These are phyloP conservation scores for Anagyrus pseudococci DNA, from an alignment of 2,888 invertebrate genomes.

Conservation along the genomic window DNA sequence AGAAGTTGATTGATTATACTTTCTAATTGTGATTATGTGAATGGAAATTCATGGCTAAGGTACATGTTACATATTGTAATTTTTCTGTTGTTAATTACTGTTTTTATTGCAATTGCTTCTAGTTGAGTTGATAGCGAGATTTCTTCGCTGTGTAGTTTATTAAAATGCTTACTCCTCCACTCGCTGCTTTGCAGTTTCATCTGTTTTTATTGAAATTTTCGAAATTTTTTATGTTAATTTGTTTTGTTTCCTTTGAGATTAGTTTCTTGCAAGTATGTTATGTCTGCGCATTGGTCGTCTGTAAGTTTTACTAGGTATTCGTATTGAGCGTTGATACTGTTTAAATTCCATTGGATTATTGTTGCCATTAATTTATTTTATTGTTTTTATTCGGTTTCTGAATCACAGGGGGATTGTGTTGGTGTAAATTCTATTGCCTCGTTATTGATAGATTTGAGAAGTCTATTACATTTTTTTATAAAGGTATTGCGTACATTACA, in stretches of 20 bases:
- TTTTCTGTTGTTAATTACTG: conserved; percentile 11
- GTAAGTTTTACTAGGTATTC: conserved; percentile 39
- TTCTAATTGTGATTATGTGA: conserved; percentile 10
- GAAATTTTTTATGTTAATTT: conserved; percentile 20
- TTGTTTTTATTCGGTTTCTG: too few species aligned
- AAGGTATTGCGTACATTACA: conserved; percentile 11
- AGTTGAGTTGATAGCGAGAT: conserved; percentile 22
- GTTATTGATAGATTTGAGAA: conserved; percentile 10
- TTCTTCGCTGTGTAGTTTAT: conserved; percentile 18
- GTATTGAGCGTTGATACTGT: conserved; percentile 32
- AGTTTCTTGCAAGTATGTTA: conserved; percentile 41
- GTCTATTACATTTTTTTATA: conserved; percentile 28
- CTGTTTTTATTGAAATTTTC: conserved; percentile 13
- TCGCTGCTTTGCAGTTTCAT: conserved; percentile 9
- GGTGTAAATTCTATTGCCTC: not conserved
- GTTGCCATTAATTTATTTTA: conserved; percentile 5
- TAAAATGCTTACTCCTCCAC: conserved; percentile 29
- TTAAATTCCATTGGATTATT: conserved; percentile 44
- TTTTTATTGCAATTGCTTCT: conserved; percentile 31
- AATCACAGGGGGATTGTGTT: not conserved
- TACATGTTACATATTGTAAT: conserved; percentile 37
- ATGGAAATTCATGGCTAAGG: conserved; percentile 24
- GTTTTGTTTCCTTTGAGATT: conserved; percentile 34
- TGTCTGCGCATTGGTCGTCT: conserved; percentile 10
- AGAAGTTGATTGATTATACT: conserved; percentile 39